Evolutionary conservation across 2,797 vertebrate species (phyloP).

Genomic region (Glyptemys insculpta): DNA sequence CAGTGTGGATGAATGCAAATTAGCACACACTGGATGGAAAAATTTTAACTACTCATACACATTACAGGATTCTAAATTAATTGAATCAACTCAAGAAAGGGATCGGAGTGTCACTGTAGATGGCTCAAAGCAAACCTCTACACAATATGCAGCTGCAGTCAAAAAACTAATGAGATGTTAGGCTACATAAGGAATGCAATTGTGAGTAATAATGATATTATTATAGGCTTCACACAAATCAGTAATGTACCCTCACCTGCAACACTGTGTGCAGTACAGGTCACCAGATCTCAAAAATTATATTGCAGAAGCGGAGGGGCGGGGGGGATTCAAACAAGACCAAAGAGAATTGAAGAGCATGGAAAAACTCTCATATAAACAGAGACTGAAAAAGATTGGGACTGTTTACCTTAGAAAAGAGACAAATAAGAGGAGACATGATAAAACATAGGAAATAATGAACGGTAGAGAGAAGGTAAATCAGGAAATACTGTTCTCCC

Average conservation of each 20-base stretch:
- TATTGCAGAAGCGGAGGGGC: not conserved
- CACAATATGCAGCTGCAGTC: not conserved
- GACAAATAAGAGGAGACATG: not conserved
- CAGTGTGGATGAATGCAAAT: not conserved
- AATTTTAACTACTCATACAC: not conserved
- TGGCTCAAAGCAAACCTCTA: not conserved
- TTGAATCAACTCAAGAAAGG: not conserved
- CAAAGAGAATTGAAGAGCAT: not conserved
- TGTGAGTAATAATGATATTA: not conserved
- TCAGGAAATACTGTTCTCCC: too few species aligned
- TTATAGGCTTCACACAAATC: not conserved
- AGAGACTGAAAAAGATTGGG: not conserved
- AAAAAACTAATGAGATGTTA: not conserved
- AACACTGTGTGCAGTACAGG: not conserved
- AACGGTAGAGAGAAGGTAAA: not conserved
- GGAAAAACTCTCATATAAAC: not conserved
- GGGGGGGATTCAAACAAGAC: not conserved
- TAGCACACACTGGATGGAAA: not conserved
- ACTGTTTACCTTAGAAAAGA: not conserved
- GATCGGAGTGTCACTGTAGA: not conserved
- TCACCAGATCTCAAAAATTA: not conserved
- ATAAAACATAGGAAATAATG: not conserved
- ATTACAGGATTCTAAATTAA: not conserved
- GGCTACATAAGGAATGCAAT: not conserved
- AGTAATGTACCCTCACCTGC: not conserved